Percentiles rank a stretch among this genome's conserved stretches.
These are phyloP conservation scores for Larimichthys polyactis DNA, from an alignment of 2,113 vertebrate genomes.

Conservation along the genomic window DNA sequence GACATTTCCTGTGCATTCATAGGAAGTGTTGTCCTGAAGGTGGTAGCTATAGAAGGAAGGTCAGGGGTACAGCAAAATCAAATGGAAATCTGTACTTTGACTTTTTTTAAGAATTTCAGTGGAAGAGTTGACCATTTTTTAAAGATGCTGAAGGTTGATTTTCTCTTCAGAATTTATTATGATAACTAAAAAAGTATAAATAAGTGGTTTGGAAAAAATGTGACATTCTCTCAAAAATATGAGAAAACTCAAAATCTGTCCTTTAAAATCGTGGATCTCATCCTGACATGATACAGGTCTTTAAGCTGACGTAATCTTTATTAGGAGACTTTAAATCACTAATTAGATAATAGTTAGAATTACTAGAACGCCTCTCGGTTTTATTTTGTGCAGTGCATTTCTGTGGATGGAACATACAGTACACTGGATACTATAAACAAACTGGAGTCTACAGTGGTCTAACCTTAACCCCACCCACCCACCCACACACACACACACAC, in stretches of 20 bases:
- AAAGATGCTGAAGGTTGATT: not conserved
- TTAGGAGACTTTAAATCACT: not conserved
- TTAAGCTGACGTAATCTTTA: not conserved
- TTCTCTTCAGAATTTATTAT: not conserved
- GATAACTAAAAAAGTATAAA: not conserved
- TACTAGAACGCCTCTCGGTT: not conserved
- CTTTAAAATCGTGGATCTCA: not conserved
- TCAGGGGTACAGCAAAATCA: not conserved
- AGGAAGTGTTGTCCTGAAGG: not conserved
- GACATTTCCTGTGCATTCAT: not conserved
- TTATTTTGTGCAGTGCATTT: not conserved
- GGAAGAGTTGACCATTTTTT: not conserved
- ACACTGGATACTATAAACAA: slow-evolving; percentile 1
- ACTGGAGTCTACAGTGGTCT: slow-evolving; percentile 1
- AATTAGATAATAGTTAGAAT: not conserved
- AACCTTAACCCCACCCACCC: not conserved
- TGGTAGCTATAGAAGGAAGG: not conserved
- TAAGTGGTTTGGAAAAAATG: not conserved
- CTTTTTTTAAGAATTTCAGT: no score
- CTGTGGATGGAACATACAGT: not conserved
- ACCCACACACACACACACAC: not conserved
- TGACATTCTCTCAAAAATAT: not conserved
- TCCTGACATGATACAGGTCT: not conserved
- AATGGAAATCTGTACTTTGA: not conserved
- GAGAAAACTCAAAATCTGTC: not conserved